These are phyloP conservation scores for Eilema sororculum DNA, from an alignment of 2,888 invertebrate species.

Conservation along the genomic window DNA sequence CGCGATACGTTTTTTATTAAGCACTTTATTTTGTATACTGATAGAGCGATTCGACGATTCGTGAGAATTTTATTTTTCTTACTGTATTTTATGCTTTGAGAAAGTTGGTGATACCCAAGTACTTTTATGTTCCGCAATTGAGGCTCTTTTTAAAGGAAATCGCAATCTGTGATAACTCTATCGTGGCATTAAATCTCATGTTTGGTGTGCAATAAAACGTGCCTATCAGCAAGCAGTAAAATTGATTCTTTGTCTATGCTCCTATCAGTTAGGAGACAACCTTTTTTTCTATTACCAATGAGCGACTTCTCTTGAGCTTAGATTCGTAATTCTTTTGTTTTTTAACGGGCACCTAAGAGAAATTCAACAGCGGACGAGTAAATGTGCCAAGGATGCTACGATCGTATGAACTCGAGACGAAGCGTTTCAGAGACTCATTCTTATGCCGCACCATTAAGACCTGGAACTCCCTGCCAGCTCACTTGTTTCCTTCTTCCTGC, in stretches of 20 bases:
- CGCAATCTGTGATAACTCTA: not conserved
- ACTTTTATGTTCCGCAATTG: not conserved
- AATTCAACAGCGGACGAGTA: not conserved
- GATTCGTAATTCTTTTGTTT: not conserved
- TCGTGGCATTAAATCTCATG: not conserved
- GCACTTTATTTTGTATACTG: slow-evolving; percentile 31
- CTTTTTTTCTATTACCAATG: not conserved
- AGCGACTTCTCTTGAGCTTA: too few species aligned
- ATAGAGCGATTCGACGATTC: slow-evolving; percentile 27
- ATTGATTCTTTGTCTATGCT: not conserved
- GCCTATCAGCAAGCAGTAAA: not conserved
- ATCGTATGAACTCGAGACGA: not conserved
- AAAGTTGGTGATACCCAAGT: not conserved
- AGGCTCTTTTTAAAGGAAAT: not conserved
- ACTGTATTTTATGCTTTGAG: not conserved
- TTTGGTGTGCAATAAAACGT: not conserved
- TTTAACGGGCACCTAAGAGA: not conserved
- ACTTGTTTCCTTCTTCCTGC: too few species aligned
- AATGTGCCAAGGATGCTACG: not conserved
- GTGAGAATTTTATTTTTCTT: not conserved
- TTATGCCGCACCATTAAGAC: too few species aligned
- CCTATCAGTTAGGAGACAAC: not conserved
- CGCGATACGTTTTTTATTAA: slow-evolving; percentile 45
- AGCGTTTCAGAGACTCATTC: too few species aligned
- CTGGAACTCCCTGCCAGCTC: too few species aligned